Evolutionary conservation across 2,113 vertebrate species (phyloP).

Genomic region (Oxyura jamaicensis): DNA sequence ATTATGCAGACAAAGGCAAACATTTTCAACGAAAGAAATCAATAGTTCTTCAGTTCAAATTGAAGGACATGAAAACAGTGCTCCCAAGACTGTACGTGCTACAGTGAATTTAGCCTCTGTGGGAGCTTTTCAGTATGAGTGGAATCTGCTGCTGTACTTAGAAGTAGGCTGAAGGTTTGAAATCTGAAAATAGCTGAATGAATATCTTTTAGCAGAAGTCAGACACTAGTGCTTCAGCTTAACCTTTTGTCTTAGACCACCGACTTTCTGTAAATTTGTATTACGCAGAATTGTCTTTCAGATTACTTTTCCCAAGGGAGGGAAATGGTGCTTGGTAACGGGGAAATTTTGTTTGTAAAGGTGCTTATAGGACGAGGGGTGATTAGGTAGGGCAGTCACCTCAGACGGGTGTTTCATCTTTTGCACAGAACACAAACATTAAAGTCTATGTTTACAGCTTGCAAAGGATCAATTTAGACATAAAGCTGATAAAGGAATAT

Average conservation of each 20-base stretch:
- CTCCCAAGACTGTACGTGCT: neutral
- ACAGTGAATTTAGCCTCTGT: neutral
- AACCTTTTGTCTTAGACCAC: constrained; percentile 44
- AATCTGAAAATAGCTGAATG: neutral
- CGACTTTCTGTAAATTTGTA: constrained; percentile 8
- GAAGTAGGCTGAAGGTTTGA: neutral
- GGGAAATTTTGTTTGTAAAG: constrained; percentile 31
- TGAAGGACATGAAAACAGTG: neutral
- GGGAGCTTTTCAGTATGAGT: neutral
- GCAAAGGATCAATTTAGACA: neutral
- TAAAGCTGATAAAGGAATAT: neutral
- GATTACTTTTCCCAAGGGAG: constrained; percentile 6
- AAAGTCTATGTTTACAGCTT: neutral
- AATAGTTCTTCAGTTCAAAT: neutral
- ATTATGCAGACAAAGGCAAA: neutral
- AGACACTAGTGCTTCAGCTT: constrained; percentile 3
- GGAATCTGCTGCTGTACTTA: neutral
- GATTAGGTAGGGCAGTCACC: accelerated
- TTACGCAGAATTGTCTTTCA: constrained; percentile 7
- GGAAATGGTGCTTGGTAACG: neutral
- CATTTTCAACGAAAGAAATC: neutral
- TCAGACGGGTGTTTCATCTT: neutral
- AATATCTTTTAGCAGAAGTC: neutral
- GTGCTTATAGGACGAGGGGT: constrained; percentile 15
- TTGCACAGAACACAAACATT: neutral